Base-by-base conservation (phyloP, 2,888 invertebrate genomes). In the Lucinisca nassula region DNA sequence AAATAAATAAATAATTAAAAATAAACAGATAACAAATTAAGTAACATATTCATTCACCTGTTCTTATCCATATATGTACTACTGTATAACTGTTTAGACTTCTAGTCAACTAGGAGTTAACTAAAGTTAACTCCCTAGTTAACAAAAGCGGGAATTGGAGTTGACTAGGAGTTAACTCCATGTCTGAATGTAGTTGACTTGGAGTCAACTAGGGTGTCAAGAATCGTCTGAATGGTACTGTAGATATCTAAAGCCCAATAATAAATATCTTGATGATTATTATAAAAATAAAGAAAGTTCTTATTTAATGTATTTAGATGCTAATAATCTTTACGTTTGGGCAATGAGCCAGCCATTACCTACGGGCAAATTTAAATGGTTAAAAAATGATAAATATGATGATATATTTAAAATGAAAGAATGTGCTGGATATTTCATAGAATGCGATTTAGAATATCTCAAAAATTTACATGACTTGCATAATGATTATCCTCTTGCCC, bases 341-440 rank as follows among this genome's bases (percentile, higher is more conserved):
- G 92, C 94, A 21, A 94, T 95, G 94, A 78, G 78, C 70, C 90
- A 94, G 85, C 88, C 90, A 12, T 81, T 95, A 38, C 94, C 95
- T 8, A 88, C 85, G 51, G 85, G 87, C 17, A 90, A 89, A 8
- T 95, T 95, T 82, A 10, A 87, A 67, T 95, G 93, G 88, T 67
- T 90, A 55, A 75, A 55, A 40, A 55, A 21, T 8, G 55, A 55
- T n/a, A n/a, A n/a, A 14, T 55, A 4, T 55, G 55, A 21, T 21
- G n/a, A 40, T 21, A 55, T 55, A n/a, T 55, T 4, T 21, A 21
- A n/a, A n/a, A n/a, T 14, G 55, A n/a, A 55, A 55, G n/a, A 55
- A 4, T 8, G 55, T 21, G 21, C 55, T 4, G 55, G 55, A 8
- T 21, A 55, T 55, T n/a, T 55, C n/a, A 21, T 55, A 4, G 55